A percentile compares a stretch with the other conserved stretches of the same genome.
These are phyloP conservation scores for Phodopus roborovskii DNA, from an alignment of 2,113 vertebrate species.

Conservation along the genomic window DNA sequence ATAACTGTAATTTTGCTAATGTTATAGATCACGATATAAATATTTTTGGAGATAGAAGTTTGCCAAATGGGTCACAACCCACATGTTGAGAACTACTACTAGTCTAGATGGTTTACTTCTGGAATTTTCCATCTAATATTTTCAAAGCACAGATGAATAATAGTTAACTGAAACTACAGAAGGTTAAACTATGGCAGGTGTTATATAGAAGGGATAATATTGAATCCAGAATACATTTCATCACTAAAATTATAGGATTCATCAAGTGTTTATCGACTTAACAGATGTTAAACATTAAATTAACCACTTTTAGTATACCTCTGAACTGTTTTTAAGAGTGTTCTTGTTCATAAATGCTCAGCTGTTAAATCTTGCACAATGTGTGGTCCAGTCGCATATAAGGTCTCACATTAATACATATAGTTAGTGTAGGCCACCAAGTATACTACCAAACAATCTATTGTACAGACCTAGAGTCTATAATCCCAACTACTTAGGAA, in stretches of 20 bases:
- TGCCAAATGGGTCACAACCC: not conserved
- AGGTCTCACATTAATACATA: not conserved
- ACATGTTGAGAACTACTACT: not conserved
- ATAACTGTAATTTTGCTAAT: not conserved
- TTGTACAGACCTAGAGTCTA: not conserved
- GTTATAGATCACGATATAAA: not conserved
- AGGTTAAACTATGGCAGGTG: not conserved
- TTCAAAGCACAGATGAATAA: not conserved
- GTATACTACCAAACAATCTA: not conserved
- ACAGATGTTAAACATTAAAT: not conserved
- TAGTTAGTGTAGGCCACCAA: not conserved
- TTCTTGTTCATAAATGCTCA: conserved; percentile 3
- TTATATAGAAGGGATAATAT: not conserved
- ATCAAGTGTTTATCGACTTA: not conserved
- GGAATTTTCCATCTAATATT: not conserved
- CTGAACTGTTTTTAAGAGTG: not conserved
- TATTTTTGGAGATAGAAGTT: not conserved
- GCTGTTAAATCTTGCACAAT: not conserved
- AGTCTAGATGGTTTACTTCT: not conserved
- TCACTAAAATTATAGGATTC: not conserved
- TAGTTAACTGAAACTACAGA: not conserved
- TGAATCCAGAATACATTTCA: not conserved
- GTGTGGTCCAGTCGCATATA: not conserved
- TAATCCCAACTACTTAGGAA: not conserved
- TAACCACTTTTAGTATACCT: conserved; percentile 23